These are phyloP conservation scores for Drosophila peninsularis DNA, from an alignment of 2,888 invertebrate species.

Conservation along the genomic window DNA sequence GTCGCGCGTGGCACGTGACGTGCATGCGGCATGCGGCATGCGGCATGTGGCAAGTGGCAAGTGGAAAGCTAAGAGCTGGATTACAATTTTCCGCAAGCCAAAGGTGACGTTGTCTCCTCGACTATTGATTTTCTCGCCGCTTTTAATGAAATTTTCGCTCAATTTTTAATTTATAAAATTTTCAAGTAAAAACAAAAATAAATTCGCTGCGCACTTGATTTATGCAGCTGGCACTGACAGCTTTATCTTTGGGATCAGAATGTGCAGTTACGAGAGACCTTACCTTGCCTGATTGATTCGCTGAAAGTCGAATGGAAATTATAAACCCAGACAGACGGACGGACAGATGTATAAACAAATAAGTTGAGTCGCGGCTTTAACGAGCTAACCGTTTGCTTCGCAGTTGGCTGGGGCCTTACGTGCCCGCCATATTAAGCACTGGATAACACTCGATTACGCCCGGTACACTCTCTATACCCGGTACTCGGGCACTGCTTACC, in stretches of 20 bases:
- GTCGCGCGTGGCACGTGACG: conserved; percentile 68
- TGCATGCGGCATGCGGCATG: conserved; percentile 53
- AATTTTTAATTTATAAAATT: conserved; percentile 55
- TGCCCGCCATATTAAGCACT: conserved; percentile 53
- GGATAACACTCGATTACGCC: conserved; percentile 36
- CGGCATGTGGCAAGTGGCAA: conserved; percentile 13
- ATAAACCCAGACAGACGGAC: conserved; percentile 25
- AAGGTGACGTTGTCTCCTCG: conserved; percentile 6
- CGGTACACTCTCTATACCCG: conserved; percentile 24
- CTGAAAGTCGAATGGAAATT: conserved; percentile 72
- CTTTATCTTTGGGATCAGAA: conserved; percentile 69
- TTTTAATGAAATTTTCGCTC: conserved; percentile 48
- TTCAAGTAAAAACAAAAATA: conserved; percentile 35
- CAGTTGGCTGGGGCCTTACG: conserved; percentile 34
- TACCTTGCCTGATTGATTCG: conserved; percentile 62
- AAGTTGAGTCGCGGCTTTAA: conserved; percentile 59
- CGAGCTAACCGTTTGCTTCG: conserved; percentile 64
- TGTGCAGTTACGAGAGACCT: conserved; percentile 64
- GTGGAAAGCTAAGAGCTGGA: conserved; percentile 47
- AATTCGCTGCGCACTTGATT: conserved; percentile 52
- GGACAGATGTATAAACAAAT: conserved; percentile 51
- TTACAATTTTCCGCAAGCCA: conserved; percentile 48
- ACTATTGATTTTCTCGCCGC: conserved; percentile 66
- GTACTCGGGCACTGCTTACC: conserved; percentile 27
- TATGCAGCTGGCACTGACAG: conserved; percentile 63